Percentiles rank a stretch among this genome's conserved stretches.
Conservation (phyloP, 1,140 invertebrate genomes). For the Ridgeia piscesae region DNA sequence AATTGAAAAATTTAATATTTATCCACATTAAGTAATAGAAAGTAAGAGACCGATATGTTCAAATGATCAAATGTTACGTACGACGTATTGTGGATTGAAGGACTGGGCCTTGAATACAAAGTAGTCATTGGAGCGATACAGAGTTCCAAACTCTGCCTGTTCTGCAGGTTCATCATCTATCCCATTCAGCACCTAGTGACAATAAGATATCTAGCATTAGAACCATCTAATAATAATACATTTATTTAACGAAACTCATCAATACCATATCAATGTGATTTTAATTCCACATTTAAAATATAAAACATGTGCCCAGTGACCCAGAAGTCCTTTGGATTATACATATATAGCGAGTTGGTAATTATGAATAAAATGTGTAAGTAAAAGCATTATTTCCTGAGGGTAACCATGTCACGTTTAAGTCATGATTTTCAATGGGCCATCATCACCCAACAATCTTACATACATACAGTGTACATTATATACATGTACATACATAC, state of each 20-base stretch:
- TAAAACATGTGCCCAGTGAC: too few species aligned
- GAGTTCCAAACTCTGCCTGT: slow-evolving; percentile 82
- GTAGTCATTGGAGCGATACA: slow-evolving; percentile 72
- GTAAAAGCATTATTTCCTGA: too few species aligned
- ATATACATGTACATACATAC: too few species aligned
- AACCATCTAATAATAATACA: neutral
- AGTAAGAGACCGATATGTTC: neutral
- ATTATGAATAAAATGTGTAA: too few species aligned
- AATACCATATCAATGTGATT: too few species aligned
- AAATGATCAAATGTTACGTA: slow-evolving; percentile 27
- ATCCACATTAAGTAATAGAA: neutral
- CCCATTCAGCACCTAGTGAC: slow-evolving; percentile 63
- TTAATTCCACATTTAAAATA: too few species aligned
- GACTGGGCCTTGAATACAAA: slow-evolving; percentile 80
- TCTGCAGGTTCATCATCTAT: slow-evolving; percentile 66
- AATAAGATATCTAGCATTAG: neutral
- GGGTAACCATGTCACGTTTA: too few species aligned
- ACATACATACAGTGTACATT: too few species aligned
- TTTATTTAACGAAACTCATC: neutral
- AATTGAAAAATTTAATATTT: neutral
- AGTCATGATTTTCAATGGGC: too few species aligned
- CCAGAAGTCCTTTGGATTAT: too few species aligned
- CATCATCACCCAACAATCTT: too few species aligned
- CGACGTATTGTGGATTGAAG: slow-evolving; percentile 72
- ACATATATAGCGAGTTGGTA: too few species aligned